These are phyloP conservation scores for Sporophila hypoxantha DNA, from an alignment of 2,113 vertebrate genomes.

Conservation along the genomic window DNA sequence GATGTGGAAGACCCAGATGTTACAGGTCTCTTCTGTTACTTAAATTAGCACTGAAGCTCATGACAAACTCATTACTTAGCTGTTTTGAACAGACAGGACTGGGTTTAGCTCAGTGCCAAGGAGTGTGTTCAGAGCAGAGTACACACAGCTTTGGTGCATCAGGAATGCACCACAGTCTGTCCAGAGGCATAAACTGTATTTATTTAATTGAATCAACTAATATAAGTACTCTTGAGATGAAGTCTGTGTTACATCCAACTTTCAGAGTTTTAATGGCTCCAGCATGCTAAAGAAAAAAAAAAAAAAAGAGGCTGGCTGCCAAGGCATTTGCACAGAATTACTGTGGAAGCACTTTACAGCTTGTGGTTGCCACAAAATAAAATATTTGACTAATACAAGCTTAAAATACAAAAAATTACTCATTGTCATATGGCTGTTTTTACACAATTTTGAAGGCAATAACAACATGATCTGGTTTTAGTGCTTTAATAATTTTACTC, in stretches of 20 bases:
- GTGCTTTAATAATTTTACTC: neutral
- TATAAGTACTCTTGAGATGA: neutral
- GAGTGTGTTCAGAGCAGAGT: neutral
- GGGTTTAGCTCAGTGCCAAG: neutral
- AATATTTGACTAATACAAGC: neutral
- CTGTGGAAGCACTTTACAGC: neutral
- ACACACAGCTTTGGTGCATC: neutral
- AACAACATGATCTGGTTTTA: neutral
- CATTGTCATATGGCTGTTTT: neutral
- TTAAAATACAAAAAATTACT: neutral
- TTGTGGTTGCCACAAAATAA: conserved; percentile 19
- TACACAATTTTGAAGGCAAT: neutral
- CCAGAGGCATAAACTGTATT: neutral
- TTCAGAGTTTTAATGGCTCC: conserved; percentile 10
- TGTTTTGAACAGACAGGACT: neutral
- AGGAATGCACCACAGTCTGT: neutral
- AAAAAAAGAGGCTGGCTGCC: neutral
- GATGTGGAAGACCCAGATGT: neutral
- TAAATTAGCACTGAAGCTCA: neutral
- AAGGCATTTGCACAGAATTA: conserved; percentile 26
- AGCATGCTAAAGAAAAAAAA: neutral
- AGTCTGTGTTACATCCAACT: neutral
- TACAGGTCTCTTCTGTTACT: neutral
- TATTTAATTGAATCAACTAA: neutral
- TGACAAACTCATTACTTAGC: neutral